Evolutionary conservation across 2,888 invertebrate species (phyloP).

Genomic region (Oxyteleia sp.): DNA sequence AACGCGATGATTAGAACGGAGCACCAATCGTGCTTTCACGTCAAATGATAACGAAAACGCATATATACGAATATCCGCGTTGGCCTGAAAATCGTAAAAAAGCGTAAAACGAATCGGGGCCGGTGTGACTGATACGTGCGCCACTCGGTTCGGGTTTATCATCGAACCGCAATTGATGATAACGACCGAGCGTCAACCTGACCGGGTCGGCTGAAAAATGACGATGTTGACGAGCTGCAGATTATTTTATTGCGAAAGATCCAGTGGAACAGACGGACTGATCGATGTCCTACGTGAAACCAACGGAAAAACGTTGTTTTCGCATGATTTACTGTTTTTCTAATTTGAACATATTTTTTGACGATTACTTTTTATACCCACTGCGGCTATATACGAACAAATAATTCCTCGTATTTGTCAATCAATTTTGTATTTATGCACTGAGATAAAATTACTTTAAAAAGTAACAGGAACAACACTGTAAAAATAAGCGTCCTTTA

Average conservation of each 20-base stretch:
- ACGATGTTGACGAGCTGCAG: slow-evolving; percentile 49
- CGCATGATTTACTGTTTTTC: neutral
- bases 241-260: slow-evolving; percentile 43
- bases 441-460: too few relatives aligned
- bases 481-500: too few relatives aligned
- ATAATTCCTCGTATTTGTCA: too few relatives aligned
- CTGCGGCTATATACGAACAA: too few relatives aligned
- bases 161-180: slow-evolving; percentile 65
- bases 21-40: slow-evolving; percentile 32
- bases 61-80: slow-evolving; percentile 18
- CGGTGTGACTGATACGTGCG: slow-evolving; percentile 47
- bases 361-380: too few relatives aligned
- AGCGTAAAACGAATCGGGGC: slow-evolving; percentile 32
- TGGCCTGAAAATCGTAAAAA: slow-evolving; percentile 52
- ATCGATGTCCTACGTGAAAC: slow-evolving; percentile 1
- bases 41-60: slow-evolving; percentile 57
- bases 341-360: too few relatives aligned
- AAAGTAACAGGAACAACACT: too few relatives aligned
- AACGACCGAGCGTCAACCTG: slow-evolving; percentile 52
- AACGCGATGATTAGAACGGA: slow-evolving; percentile 38
- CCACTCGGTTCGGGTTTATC: slow-evolving; percentile 37
- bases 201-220: slow-evolving; percentile 49
- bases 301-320: neutral
- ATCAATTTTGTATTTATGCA: too few relatives aligned
- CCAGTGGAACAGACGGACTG: neutral